Evolutionary conservation across 2,797 vertebrate genomes (phyloP).

Genomic region (Phataginus tetradactyla): DNA sequence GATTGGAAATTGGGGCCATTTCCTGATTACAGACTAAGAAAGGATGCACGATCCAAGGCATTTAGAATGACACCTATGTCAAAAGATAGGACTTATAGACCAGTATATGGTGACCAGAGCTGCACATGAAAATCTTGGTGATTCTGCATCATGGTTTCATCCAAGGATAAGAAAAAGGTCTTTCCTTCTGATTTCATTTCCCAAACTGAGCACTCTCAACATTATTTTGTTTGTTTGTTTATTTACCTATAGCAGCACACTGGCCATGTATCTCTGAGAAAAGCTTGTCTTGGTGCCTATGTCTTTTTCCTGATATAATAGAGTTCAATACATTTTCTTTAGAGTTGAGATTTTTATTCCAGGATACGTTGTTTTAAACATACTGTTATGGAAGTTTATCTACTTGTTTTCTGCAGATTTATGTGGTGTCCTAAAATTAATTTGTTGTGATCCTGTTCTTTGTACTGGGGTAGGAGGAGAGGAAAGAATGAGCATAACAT

Average conservation of each 20-base stretch:
- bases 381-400: not conserved
- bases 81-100: not conserved
- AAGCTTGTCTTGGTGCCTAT: not conserved
- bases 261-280: not conserved
- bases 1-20: not conserved
- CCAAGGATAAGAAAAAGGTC: not conserved
- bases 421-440: not conserved
- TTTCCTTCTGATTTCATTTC: not conserved
- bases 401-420: conserved; percentile 15
- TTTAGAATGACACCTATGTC: not conserved
- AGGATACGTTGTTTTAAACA: not conserved
- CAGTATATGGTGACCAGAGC: not conserved
- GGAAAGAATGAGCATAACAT: not conserved
- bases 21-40: not conserved
- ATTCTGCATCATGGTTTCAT: not conserved
- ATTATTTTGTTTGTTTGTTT: not conserved
- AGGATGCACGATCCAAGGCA: not conserved
- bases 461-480: not conserved
- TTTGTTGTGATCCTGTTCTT: not conserved
- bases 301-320: not conserved
- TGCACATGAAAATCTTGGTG: not conserved
- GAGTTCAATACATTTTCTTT: not conserved
- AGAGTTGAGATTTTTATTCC: not conserved
- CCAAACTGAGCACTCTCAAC: not conserved
- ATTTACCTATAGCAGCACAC: not conserved